phyloP scores from a whole-genome alignment of 2,797 vertebrate genomes.

The Hylomyscus alleni region DNA sequence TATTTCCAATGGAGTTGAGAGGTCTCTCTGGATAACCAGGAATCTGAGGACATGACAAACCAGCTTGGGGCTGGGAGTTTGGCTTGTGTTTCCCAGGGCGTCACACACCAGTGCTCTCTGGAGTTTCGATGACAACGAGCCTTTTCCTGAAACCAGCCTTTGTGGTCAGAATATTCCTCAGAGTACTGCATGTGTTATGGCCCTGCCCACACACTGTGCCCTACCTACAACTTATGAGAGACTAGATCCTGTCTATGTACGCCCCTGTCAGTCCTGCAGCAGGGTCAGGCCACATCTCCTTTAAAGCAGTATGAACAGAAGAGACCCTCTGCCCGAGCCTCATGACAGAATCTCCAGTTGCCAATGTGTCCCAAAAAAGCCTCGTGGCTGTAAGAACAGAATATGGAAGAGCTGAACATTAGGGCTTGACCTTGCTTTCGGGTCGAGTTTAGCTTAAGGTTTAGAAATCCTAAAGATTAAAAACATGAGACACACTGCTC shows the following conservation, averaged over 20 bases:
- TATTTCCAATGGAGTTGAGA: constrained; percentile 26
- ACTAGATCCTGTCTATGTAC: too few species aligned
- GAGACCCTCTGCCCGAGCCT: background rate
- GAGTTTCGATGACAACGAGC: background rate
- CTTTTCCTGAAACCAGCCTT: background rate
- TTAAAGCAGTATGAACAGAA: background rate
- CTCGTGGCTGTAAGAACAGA: background rate
- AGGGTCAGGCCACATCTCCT: background rate
- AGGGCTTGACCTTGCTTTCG: background rate
- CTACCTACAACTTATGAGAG: background rate
- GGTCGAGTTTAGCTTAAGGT: background rate
- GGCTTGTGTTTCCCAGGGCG: background rate
- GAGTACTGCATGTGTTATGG: too few species aligned
- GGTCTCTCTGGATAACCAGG: background rate
- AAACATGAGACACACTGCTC: background rate
- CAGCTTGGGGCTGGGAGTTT: background rate
- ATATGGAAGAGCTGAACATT: background rate
- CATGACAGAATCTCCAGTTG: background rate
- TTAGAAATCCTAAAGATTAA: constrained; percentile 12
- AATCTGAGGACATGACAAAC: background rate
- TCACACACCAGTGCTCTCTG: background rate
- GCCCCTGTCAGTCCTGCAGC: background rate
- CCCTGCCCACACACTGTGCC: background rate
- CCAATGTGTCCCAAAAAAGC: background rate
- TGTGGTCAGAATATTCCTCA: constrained; percentile 6